These are phyloP conservation scores for Pandemis corylana DNA, from an alignment of 2,888 invertebrate species.

Conservation along the genomic window DNA sequence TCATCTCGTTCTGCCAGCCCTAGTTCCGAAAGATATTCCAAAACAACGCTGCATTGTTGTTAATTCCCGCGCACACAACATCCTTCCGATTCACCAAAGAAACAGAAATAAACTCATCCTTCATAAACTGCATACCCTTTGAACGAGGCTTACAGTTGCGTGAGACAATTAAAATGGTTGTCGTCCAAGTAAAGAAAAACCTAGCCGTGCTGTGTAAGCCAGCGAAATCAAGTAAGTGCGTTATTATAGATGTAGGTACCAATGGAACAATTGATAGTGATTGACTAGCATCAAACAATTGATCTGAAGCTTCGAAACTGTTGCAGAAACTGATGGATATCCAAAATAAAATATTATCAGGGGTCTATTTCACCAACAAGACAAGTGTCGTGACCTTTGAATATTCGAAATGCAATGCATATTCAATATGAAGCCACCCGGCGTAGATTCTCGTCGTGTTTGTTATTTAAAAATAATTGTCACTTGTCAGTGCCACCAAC, in stretches of 20 bases:
- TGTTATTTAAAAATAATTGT: too few species aligned
- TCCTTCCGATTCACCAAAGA: background rate
- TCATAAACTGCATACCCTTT: background rate
- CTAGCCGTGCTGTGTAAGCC: background rate
- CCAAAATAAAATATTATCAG: too few species aligned
- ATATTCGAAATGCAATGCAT: too few species aligned
- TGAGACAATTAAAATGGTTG: background rate
- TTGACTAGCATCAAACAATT: too few species aligned
- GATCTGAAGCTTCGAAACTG: too few species aligned
- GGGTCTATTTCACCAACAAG: too few species aligned
- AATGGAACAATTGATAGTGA: too few species aligned
- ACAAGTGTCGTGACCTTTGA: too few species aligned
- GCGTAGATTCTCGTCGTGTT: too few species aligned
- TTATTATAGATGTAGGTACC: background rate
- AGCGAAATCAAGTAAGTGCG: background rate
- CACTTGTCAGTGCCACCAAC: too few species aligned
- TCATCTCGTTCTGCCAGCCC: background rate
- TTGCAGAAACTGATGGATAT: too few species aligned
- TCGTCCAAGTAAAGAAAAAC: background rate
- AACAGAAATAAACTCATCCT: background rate
- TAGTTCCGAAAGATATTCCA: background rate
- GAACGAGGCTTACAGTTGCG: background rate
- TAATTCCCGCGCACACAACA: background rate
- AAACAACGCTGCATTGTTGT: conserved; percentile 7
- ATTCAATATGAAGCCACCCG: too few species aligned